Conservation (phyloP, 1,140 invertebrate species). For the Drosophila fuyamai region DNA sequence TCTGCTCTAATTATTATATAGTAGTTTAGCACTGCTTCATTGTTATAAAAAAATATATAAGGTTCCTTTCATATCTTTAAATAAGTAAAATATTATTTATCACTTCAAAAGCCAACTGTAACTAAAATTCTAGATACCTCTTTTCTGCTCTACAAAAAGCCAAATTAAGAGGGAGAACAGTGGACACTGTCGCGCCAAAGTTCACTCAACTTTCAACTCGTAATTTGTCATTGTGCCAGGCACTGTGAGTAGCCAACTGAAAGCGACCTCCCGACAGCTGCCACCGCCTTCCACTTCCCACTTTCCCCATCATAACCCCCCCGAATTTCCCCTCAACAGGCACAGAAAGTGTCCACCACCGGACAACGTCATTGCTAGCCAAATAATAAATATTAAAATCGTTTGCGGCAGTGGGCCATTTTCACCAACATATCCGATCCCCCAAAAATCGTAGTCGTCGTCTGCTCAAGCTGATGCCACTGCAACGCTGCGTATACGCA, state of each 20-base stretch:
- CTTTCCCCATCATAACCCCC: background rate
- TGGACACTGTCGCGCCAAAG: conserved; percentile 66
- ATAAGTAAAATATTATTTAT: too few relatives aligned
- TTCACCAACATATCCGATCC: conserved; percentile 8
- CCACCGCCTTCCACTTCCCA: conserved; percentile 21
- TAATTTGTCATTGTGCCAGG: conserved; percentile 80
- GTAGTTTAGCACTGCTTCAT: too few relatives aligned
- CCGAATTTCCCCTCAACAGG: background rate
- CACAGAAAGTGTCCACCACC: conserved; percentile 52
- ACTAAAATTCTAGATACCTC: background rate
- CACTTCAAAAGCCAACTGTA: background rate
- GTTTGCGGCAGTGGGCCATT: conserved; percentile 42
- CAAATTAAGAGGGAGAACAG: conserved; percentile 27
- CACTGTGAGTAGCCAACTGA: conserved; percentile 57
- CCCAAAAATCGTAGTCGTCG: conserved; percentile 7
- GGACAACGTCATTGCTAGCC: conserved; percentile 57
- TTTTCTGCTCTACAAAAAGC: conserved; percentile 6
- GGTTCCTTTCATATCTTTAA: too few relatives aligned
- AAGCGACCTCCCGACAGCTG: conserved; percentile 61
- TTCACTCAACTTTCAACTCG: conserved; percentile 81
- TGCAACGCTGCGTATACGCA: conserved; percentile 76
- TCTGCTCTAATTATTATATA: background rate
- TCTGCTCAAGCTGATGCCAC: conserved; percentile 27
- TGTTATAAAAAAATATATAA: too few relatives aligned
- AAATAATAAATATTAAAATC: conserved; percentile 71